Conservation (phyloP, 2,888 invertebrate genomes). For the Tenthredo livida region DNA sequence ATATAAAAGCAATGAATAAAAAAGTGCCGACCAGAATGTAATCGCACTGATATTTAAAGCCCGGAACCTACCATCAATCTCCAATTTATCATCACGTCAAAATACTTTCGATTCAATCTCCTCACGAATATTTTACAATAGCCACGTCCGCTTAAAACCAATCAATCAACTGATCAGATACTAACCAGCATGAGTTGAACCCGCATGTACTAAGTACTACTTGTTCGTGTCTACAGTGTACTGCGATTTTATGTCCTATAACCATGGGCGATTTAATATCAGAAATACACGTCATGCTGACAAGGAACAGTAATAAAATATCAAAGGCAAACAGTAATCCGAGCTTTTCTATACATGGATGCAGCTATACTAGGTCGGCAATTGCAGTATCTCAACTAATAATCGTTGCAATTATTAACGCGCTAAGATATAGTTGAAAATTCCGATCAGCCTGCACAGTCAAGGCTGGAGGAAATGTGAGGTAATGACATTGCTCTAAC, state of each 20-base stretch:
- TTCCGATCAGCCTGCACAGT: slow-evolving; percentile 24
- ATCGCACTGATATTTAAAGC: neutral
- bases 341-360: neutral
- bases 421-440: neutral
- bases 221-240: neutral
- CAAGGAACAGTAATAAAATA: neutral
- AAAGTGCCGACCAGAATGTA: neutral
- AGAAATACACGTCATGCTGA: neutral
- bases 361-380: too few relatives aligned
- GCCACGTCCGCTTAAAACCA: neutral
- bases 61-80: neutral
- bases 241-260: neutral
- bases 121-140: neutral
- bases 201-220: neutral
- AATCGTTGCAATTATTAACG: slow-evolving; percentile 26
- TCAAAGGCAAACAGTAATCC: slow-evolving; percentile 10
- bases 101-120: slow-evolving; percentile 14
- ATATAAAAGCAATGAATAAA: neutral
- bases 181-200: neutral
- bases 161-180: slow-evolving; percentile 23
- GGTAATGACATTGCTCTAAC: slow-evolving; percentile 54
- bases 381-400: neutral
- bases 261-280: neutral
- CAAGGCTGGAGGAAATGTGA: slow-evolving; percentile 48
- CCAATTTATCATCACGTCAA: slow-evolving; percentile 12